phyloP scores from a whole-genome alignment of 1,140 invertebrate species.

The Apis mellifera region DNA sequence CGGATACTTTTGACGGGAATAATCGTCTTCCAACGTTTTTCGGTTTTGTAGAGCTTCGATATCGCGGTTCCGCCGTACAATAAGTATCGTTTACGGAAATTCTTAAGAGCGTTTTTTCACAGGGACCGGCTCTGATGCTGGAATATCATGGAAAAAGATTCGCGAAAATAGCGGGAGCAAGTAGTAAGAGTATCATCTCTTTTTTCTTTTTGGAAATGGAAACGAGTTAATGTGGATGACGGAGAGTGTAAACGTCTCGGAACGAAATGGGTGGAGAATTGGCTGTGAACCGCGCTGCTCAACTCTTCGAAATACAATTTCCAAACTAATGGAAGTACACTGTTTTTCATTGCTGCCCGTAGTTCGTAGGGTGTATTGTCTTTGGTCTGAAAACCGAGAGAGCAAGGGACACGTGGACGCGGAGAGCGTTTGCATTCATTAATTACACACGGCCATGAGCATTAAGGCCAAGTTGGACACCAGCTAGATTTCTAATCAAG shows the following conservation, averaged over 20 bases:
- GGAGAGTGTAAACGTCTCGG: no score
- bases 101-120: no score
- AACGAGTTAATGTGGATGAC: not conserved
- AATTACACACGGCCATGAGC: not conserved
- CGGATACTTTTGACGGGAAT: constrained; percentile 20
- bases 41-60: not conserved
- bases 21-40: constrained; percentile 36
- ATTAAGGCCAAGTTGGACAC: not conserved
- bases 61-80: constrained; percentile 4
- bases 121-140: no score
- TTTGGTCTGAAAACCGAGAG: not conserved
- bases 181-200: no score
- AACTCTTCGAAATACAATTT: constrained; percentile 17
- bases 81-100: not conserved
- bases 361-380: not conserved
- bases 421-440: not conserved
- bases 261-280: not conserved
- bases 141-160: no score
- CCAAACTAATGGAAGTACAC: constrained; percentile 12
- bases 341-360: not conserved
- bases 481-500: not conserved
- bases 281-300: no score
- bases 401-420: not conserved
- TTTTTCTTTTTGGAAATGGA: not conserved
- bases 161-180: no score